Base-by-base conservation (phyloP, 2,888 invertebrate species). In the Hymenopus coronatus region DNA sequence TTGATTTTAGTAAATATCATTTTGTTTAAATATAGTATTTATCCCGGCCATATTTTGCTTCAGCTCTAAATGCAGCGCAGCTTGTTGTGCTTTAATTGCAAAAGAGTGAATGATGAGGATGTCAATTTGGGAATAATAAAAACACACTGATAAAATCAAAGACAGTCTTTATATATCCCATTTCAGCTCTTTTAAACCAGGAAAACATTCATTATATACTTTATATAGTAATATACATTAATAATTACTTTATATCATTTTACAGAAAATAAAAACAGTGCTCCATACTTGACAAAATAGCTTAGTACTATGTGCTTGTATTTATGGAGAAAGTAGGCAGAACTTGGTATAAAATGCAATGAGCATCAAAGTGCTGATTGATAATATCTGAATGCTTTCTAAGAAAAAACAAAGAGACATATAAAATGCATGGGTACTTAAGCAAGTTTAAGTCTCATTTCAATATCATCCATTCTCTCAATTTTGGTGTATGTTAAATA, bases 81-180 rank as follows among this genome's bases (percentile, higher is more conserved):
- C 40, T n/a, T n/a, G 12, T 12, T 40, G 40, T 40, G 40, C 40
- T 40, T 40, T 40, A 33, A 33, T 8, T 33, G 40, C 3, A 1
- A 40, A 12, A 12, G 12, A 40, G 40, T 40, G 12, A 1, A 40
- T 40, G 12, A n/a, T 40, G 12, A 40, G 40, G 40, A 40, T 40
- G 40, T 12, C 40, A 40, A 40, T 40, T 40, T 12, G 40, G 40
- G 9, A 40, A 12, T 12, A 40, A 70, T 70, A 70, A 70, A 70
- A 70, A 70, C 54, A 70, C 3, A 70, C 6, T 70, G 25, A 28
- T 86, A 85, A 85, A 86, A 40, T 54, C 70, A 86, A 86, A 28
- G 82, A 81, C 82, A 82, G 87, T 82, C 82, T 87, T 81, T 87
- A 28, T 82, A 30, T 87, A 87, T 87, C 82, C 33, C 9, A 87